Conservation (phyloP, 2,797 vertebrate genomes). For the Discoglossus pictus region DNA sequence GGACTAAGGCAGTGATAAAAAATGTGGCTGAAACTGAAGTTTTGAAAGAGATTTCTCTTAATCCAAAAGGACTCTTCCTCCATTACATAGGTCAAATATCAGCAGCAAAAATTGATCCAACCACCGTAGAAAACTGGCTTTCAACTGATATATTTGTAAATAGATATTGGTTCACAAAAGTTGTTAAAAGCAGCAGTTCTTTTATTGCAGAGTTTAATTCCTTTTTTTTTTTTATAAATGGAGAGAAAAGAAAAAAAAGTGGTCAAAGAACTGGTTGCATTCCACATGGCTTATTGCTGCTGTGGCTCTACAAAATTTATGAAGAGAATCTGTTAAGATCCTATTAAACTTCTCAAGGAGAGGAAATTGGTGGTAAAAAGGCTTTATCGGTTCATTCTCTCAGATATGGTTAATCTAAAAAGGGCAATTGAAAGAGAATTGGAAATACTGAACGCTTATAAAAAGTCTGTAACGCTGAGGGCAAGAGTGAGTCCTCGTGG, state of each 20-base stretch:
- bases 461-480: constrained; percentile 11
- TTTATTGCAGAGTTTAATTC: constrained; percentile 18
- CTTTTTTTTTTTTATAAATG: constrained; percentile 15
- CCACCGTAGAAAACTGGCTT: too few relatives aligned
- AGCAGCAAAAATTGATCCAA: not conserved
- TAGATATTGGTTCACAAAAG: constrained; percentile 10
- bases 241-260: constrained; percentile 3
- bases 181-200: constrained; percentile 14
- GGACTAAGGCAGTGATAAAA: constrained; percentile 20
- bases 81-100: not conserved
- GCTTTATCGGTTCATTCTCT: too few relatives aligned
- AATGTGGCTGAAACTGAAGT: too few relatives aligned
- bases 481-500: constrained; percentile 14
- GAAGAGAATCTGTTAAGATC: too few relatives aligned
- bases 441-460: constrained; percentile 29
- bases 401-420: too few relatives aligned
- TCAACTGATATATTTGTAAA: constrained; percentile 27
- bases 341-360: too few relatives aligned
- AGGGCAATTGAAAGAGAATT: constrained; percentile 6
- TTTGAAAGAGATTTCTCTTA: constrained; percentile 7
- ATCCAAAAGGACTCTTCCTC: not conserved
- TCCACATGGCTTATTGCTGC: constrained; percentile 36
- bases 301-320: constrained; percentile 1
- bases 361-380: not conserved
- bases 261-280: too few relatives aligned